Conservation (phyloP, 2,797 vertebrate genomes). For the Microtus obscurus region DNA sequence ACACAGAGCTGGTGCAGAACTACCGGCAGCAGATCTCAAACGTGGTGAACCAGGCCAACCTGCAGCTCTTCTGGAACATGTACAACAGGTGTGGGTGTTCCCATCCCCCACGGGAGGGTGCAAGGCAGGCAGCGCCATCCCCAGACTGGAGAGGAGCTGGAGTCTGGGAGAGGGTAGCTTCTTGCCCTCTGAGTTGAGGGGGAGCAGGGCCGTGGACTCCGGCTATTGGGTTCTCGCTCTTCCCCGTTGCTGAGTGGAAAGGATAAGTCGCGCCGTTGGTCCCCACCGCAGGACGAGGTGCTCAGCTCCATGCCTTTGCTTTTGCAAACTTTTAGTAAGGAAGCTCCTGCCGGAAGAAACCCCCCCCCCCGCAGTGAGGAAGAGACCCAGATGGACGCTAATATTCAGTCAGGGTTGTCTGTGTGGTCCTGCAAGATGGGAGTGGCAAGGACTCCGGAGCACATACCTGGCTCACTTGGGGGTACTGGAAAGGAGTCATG, state of each 20-base stretch:
- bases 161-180: background rate
- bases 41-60: slow-evolving; percentile 96
- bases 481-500: background rate
- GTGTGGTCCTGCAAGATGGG: background rate
- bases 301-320: background rate
- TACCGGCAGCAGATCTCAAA: slow-evolving; percentile 96
- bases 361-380: background rate
- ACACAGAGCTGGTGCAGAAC: slow-evolving; percentile 97
- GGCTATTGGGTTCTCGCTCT: fast-evolving
- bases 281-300: background rate
- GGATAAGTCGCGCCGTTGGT: background rate
- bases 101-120: background rate
- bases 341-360: background rate
- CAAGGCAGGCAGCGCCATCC: fast-evolving
- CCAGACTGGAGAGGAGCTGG: background rate
- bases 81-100: slow-evolving; percentile 93
- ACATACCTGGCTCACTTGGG: background rate
- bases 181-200: fast-evolving
- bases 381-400: background rate
- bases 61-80: slow-evolving; percentile 99
- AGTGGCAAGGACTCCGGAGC: background rate
- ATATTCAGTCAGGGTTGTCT: background rate
- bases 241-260: fast-evolving
- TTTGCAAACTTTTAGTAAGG: background rate
- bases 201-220: background rate